Conservation (phyloP, 2,113 vertebrate genomes). For the Haplochromis vanheusdeni region DNA sequence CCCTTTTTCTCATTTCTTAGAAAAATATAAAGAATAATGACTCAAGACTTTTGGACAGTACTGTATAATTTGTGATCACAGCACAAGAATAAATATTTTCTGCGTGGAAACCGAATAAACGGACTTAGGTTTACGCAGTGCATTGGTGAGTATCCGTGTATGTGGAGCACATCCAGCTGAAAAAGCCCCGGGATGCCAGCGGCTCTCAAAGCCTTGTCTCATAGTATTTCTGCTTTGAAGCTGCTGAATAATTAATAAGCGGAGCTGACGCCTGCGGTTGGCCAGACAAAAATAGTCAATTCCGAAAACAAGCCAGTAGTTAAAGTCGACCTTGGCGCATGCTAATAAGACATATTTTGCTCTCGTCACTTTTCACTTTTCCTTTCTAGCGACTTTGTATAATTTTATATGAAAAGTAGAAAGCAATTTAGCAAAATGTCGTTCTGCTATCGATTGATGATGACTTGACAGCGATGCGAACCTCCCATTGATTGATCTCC, state of each 20-base stretch:
- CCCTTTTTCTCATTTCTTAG: neutral
- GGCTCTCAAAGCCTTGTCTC: conserved; percentile 22
- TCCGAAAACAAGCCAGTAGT: neutral
- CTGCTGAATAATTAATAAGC: conserved; percentile 70
- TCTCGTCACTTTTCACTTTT: rapidly evolving
- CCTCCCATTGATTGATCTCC: conserved; percentile 70
- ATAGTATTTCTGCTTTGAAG: conserved; percentile 49
- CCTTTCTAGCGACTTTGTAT: rapidly evolving
- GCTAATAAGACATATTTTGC: rapidly evolving
- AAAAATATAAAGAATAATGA: neutral
- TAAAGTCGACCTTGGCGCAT: neutral
- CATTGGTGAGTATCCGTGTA: neutral
- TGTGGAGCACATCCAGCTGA: neutral
- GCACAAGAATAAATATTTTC: neutral
- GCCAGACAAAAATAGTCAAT: conserved; percentile 39
- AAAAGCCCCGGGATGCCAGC: neutral
- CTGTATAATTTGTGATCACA: neutral
- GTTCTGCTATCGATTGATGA: conserved; percentile 28
- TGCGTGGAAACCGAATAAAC: neutral
- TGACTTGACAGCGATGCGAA: conserved; percentile 42
- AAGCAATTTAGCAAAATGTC: neutral
- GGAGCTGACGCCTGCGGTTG: conserved; percentile 28
- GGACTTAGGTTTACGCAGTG: neutral
- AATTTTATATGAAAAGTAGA: rapidly evolving
- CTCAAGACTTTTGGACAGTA: neutral